phyloP scores from a whole-genome alignment of 2,888 invertebrate genomes.

The Cephus pulcher region DNA sequence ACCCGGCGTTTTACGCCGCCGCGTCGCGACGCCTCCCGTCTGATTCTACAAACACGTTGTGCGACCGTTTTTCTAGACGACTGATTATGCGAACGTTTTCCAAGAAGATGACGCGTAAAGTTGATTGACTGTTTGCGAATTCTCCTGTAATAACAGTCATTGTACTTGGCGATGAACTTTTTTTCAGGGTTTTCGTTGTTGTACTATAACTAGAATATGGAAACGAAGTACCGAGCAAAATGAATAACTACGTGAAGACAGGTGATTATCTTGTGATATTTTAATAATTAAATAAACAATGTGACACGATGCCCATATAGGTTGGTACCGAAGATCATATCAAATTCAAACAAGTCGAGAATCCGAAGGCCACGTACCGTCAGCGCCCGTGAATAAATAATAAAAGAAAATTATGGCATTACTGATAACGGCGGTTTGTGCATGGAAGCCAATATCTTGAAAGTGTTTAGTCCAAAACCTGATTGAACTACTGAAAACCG shows the following conservation, averaged over 20 bases:
- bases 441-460: not conserved
- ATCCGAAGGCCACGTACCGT: slow-evolving; percentile 33
- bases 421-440: slow-evolving; percentile 31
- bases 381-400: slow-evolving; percentile 25
- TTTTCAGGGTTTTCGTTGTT: not conserved
- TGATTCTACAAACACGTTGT: not conserved
- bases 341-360: slow-evolving; percentile 33
- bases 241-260: not conserved
- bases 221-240: not conserved
- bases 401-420: slow-evolving; percentile 43
- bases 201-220: not conserved
- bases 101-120: not conserved
- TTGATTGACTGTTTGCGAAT: not conserved
- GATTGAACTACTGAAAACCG: not conserved
- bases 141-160: not conserved
- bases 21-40: not conserved
- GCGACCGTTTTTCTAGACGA: not conserved
- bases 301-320: slow-evolving; percentile 2
- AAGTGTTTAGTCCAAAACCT: not conserved
- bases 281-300: slow-evolving; percentile 29
- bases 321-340: slow-evolving; percentile 22
- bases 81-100: not conserved
- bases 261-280: slow-evolving; percentile 21
- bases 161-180: not conserved
- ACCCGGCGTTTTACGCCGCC: not conserved